A percentile compares a stretch with the other conserved stretches of the same genome.
Evolutionary conservation across 2,888 invertebrate species (phyloP).

Genomic region (Azorinus chamasolen): DNA sequence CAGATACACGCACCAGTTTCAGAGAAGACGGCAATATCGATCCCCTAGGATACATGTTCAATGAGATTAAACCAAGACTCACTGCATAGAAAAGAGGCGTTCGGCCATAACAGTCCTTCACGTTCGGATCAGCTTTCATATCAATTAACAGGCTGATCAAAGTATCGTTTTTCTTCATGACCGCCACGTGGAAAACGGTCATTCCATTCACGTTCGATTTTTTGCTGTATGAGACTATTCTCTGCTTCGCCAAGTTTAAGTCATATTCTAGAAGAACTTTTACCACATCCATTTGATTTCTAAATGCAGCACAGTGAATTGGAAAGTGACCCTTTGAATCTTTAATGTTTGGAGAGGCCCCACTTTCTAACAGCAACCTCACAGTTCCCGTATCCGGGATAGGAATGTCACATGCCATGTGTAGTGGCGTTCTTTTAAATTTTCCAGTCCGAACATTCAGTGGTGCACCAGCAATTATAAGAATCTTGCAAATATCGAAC

Average conservation of each 20-base stretch:
- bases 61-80: background rate
- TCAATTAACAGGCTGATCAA: slow-evolving; percentile 26
- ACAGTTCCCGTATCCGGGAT: slow-evolving; percentile 1
- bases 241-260: slow-evolving; percentile 9
- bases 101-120: slow-evolving; percentile 40
- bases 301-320: slow-evolving; percentile 41
- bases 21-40: no score
- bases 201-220: slow-evolving; percentile 33
- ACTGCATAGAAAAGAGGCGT: slow-evolving; percentile 42
- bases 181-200: slow-evolving; percentile 44
- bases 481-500: slow-evolving; percentile 7
- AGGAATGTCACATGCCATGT: slow-evolving; percentile 42
- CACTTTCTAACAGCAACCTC: slow-evolving; percentile 17
- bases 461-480: slow-evolving; percentile 32
- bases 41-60: background rate
- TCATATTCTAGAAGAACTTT: slow-evolving; percentile 14
- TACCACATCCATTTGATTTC: slow-evolving; percentile 24
- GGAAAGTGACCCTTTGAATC: slow-evolving; percentile 49
- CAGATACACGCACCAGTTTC: slow-evolving; percentile 14
- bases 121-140: slow-evolving; percentile 26
- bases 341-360: slow-evolving; percentile 24
- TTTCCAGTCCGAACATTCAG: slow-evolving; percentile 24
- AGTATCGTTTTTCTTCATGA: slow-evolving; percentile 30
- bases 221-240: slow-evolving; percentile 36
- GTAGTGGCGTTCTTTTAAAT: slow-evolving; percentile 49